Evolutionary conservation across 2,797 vertebrate genomes (phyloP).

Genomic region (Acridotheres tristis): DNA sequence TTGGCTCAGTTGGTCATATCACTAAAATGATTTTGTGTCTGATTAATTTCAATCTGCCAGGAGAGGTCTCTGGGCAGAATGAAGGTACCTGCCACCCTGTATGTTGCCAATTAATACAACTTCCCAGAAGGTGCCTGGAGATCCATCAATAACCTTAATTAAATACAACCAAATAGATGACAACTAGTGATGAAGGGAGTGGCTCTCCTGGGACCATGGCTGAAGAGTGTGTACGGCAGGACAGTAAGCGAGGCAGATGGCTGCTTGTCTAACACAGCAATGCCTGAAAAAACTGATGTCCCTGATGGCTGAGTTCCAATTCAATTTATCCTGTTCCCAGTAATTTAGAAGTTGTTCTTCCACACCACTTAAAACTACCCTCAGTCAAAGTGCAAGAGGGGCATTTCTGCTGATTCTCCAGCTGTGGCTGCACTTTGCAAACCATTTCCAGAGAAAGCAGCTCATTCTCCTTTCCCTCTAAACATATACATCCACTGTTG

Average conservation of each 20-base stretch:
- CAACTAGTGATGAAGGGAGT: neutral
- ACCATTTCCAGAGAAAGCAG: neutral
- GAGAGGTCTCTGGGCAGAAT: conserved; percentile 1
- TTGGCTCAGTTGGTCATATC: conserved; percentile 37
- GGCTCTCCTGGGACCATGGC: neutral
- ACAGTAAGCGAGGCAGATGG: neutral
- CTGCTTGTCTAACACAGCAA: neutral
- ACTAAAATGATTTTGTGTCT: conserved; percentile 56
- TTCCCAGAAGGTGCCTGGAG: conserved; percentile 18
- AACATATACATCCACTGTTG: neutral
- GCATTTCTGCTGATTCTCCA: neutral
- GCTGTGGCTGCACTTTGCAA: neutral
- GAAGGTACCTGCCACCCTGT: neutral
- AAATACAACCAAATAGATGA: conserved; percentile 10
- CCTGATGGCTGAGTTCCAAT: neutral
- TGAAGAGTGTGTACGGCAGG: neutral
- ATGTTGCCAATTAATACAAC: neutral
- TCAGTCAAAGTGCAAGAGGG: neutral
- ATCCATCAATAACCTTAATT: conserved; percentile 19
- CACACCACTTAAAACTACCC: neutral
- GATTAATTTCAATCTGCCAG: conserved; percentile 36
- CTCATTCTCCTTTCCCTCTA: neutral
- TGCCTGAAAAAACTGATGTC: neutral
- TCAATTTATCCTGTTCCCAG: neutral
- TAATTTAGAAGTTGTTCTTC: neutral